A percentile compares a stretch with the other conserved stretches of the same genome.
Evolutionary conservation across 1,140 invertebrate genomes (phyloP).

Genomic region (Probaryconus sp.): DNA sequence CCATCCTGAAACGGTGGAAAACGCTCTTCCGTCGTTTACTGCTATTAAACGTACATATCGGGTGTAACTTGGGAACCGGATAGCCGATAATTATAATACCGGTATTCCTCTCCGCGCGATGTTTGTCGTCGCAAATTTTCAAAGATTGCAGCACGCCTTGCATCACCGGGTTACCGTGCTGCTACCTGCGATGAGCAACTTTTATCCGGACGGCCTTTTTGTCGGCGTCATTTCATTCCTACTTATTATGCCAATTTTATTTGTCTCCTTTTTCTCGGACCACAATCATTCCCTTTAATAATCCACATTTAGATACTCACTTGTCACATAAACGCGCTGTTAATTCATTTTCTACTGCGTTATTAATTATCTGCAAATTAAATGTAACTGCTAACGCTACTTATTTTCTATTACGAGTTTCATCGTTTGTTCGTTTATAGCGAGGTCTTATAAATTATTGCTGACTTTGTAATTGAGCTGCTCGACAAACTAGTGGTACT

Average conservation of each 20-base stretch:
- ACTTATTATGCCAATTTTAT: conserved; percentile 44
- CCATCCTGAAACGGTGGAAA: conserved; percentile 52
- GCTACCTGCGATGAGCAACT: conserved; percentile 18
- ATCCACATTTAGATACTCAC: conserved; percentile 28
- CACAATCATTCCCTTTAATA: neutral
- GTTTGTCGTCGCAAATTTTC: conserved; percentile 56
- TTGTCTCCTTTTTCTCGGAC: too few species aligned
- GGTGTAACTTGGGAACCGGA: conserved; percentile 61
- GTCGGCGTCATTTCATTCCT: conserved; percentile 28
- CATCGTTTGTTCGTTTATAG: too few species aligned
- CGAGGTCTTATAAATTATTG: too few species aligned
- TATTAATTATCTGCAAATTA: conserved; percentile 13
- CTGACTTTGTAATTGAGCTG: too few species aligned
- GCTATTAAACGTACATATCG: conserved; percentile 52
- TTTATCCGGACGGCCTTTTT: conserved; percentile 35
- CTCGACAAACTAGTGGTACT: too few species aligned
- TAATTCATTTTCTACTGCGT: conserved; percentile 10
- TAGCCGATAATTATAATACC: conserved; percentile 62
- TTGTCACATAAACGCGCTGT: conserved; percentile 24
- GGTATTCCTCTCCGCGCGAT: conserved; percentile 46
- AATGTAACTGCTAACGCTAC: too few species aligned
- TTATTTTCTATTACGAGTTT: too few species aligned
- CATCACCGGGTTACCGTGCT: neutral
- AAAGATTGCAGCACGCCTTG: conserved; percentile 43
- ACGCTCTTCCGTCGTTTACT: conserved; percentile 57